These are phyloP conservation scores for Ambastaia sidthimunki DNA, from an alignment of 2,797 vertebrate genomes.

Conservation along the genomic window DNA sequence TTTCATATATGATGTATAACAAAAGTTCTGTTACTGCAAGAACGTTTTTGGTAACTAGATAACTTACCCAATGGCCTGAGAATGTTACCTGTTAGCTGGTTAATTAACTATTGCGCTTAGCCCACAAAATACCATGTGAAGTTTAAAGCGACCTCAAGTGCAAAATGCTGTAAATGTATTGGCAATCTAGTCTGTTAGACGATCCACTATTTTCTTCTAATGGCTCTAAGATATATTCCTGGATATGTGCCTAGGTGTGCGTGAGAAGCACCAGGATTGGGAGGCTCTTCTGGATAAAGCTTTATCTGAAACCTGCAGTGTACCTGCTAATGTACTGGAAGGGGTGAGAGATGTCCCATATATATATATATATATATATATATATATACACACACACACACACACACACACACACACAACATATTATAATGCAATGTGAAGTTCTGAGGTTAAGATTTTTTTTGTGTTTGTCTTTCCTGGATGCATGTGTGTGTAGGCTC, in stretches of 20 bases:
- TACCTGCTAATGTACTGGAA: constrained; percentile 90
- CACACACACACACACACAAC: no score
- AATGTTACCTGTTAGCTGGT: no score
- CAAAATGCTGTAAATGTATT: constrained; percentile 41
- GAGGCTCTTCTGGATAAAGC: constrained; percentile 84
- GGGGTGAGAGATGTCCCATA: constrained; percentile 80
- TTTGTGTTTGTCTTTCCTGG: constrained; percentile 27
- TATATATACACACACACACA: not conserved
- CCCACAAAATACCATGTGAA: not conserved
- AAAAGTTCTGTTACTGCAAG: no score
- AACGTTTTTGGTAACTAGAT: no score
- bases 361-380: not conserved
- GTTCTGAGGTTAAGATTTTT: no score
- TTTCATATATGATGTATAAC: no score
- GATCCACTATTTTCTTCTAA: not conserved
- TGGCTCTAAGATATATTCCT: not conserved
- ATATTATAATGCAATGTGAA: no score
- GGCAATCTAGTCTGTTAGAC: not conserved
- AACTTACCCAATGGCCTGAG: no score
- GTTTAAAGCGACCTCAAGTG: not conserved
- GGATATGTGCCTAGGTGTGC: constrained; percentile 80
- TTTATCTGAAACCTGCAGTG: constrained; percentile 86
- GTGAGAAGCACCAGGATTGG: constrained; percentile 90
- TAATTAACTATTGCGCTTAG: constrained; percentile 27
- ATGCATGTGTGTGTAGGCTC: constrained; percentile 77